Evolutionary conservation across 2,797 vertebrate genomes (phyloP).

Genomic region (Sebastes matsubarae): DNA sequence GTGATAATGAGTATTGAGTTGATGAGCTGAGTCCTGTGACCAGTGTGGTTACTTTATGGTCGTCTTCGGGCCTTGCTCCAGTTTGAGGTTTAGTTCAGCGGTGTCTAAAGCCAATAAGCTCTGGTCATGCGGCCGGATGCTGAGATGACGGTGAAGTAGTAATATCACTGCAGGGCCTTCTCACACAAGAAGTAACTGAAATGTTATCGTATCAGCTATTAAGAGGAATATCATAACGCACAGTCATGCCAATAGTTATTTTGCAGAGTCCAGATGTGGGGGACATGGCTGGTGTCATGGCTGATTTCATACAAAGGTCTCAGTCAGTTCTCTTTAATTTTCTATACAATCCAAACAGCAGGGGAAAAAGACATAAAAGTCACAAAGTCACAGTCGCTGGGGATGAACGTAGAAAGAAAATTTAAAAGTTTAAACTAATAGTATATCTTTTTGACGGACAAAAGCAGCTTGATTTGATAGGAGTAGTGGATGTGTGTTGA

Average conservation of each 20-base stretch:
- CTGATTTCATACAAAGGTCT: not conserved
- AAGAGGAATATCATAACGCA: not conserved
- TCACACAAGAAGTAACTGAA: not conserved
- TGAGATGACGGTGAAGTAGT: conserved; percentile 7
- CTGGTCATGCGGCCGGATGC: conserved; percentile 52
- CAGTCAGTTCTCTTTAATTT: not conserved
- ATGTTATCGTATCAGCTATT: not conserved
- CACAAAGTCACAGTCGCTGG: not conserved
- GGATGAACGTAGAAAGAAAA: not conserved
- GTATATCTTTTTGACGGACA: not conserved
- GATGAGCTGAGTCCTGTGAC: conserved; percentile 71
- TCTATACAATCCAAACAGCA: not conserved
- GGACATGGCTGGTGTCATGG: not conserved
- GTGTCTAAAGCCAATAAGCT: conserved; percentile 44
- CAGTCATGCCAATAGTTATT: not conserved
- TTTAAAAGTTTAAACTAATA: not conserved
- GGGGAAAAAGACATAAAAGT: not conserved
- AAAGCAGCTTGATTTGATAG: not conserved
- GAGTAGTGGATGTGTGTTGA: not conserved
- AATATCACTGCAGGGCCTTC: not conserved
- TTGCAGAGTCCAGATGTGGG: not conserved
- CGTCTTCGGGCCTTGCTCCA: conserved; percentile 48
- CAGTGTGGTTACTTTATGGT: conserved; percentile 45
- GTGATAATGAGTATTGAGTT: conserved; percentile 45
- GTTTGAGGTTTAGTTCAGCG: conserved; percentile 31